These are phyloP conservation scores for Cyaniris semiargus DNA, from an alignment of 2,888 invertebrate species.

Conservation along the genomic window DNA sequence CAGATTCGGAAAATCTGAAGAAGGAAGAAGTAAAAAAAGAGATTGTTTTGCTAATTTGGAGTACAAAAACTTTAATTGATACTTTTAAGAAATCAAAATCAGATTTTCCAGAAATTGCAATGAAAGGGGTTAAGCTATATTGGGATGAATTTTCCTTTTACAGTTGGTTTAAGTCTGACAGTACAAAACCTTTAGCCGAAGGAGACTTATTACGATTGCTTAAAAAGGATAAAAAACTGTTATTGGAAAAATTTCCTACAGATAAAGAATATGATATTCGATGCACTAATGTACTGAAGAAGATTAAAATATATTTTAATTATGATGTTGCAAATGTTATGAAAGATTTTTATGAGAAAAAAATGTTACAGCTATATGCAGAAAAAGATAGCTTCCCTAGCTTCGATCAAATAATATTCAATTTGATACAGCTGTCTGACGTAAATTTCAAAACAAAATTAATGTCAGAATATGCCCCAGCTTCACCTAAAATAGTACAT, in stretches of 20 bases:
- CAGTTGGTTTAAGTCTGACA: slow-evolving; percentile 37
- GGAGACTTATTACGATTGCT: slow-evolving; percentile 41
- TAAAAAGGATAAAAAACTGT: slow-evolving; percentile 42
- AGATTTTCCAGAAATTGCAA: slow-evolving; percentile 51
- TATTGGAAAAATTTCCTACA: slow-evolving; percentile 38
- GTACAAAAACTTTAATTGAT: slow-evolving; percentile 45
- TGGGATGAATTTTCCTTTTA: slow-evolving; percentile 41
- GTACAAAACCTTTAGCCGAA: slow-evolving; percentile 38
- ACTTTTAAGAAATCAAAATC: slow-evolving; percentile 47
- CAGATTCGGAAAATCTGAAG: slow-evolving; percentile 44
- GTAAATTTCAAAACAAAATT: slow-evolving; percentile 47
- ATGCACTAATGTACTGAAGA: slow-evolving; percentile 49
- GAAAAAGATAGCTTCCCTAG: slow-evolving; percentile 22
- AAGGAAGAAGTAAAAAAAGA: slow-evolving; percentile 42
- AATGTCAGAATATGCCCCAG: slow-evolving; percentile 51
- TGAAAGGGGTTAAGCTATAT: slow-evolving; percentile 48
- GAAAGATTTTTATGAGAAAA: slow-evolving; percentile 46
- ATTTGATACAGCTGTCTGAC: slow-evolving; percentile 52
- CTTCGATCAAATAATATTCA: slow-evolving; percentile 45
- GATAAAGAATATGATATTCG: slow-evolving; percentile 36
- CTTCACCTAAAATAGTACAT: slow-evolving; percentile 50
- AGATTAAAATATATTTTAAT: slow-evolving; percentile 56
- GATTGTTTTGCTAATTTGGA: slow-evolving; percentile 38
- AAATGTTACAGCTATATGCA: slow-evolving; percentile 38
- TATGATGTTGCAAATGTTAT: slow-evolving; percentile 51